Conservation (phyloP, 2,113 vertebrate genomes). For the Tachysurus fulvidraco region DNA sequence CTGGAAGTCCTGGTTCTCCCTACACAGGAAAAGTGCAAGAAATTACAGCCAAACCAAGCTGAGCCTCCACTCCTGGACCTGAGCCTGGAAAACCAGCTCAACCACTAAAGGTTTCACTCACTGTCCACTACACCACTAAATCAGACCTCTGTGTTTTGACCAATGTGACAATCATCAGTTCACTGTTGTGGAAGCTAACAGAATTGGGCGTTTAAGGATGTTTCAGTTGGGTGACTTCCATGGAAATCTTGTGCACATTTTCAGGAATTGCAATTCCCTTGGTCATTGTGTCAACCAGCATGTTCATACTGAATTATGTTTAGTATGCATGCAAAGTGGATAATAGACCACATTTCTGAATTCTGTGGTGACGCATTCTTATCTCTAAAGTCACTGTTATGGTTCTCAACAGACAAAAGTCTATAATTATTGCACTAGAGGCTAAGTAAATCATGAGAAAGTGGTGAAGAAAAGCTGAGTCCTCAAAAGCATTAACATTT, state of each 20-base stretch:
- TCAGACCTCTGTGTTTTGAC: slow-evolving; percentile 24
- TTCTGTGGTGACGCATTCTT: slow-evolving; percentile 24
- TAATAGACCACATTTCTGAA: slow-evolving; percentile 33
- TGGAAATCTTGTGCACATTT: slow-evolving; percentile 34
- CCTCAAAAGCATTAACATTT: slow-evolving; percentile 53
- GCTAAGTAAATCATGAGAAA: slow-evolving; percentile 52
- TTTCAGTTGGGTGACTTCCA: slow-evolving; percentile 44
- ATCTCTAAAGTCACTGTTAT: slow-evolving; percentile 18
- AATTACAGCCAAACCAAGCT: slow-evolving; percentile 82
- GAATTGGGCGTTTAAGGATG: slow-evolving; percentile 29
- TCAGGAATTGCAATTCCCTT: slow-evolving; percentile 22
- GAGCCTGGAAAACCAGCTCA: slow-evolving; percentile 53
- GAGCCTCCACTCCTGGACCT: slow-evolving; percentile 60
- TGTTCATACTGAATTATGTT: slow-evolving; percentile 36
- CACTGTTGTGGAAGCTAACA: slow-evolving; percentile 30
- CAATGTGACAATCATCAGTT: slow-evolving; percentile 44
- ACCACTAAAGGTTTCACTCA: slow-evolving; percentile 50
- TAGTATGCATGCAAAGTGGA: slow-evolving; percentile 36
- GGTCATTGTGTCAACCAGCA: slow-evolving; percentile 33
- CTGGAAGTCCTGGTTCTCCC: slow-evolving; percentile 99
- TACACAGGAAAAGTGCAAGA: slow-evolving; percentile 91
- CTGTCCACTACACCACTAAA: slow-evolving; percentile 47
- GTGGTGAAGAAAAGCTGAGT: slow-evolving; percentile 52
- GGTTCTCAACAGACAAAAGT: slow-evolving; percentile 21
- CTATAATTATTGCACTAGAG: slow-evolving; percentile 51